phyloP scores from a whole-genome alignment of 2,113 vertebrate species.

The Semnornis frantzii region DNA sequence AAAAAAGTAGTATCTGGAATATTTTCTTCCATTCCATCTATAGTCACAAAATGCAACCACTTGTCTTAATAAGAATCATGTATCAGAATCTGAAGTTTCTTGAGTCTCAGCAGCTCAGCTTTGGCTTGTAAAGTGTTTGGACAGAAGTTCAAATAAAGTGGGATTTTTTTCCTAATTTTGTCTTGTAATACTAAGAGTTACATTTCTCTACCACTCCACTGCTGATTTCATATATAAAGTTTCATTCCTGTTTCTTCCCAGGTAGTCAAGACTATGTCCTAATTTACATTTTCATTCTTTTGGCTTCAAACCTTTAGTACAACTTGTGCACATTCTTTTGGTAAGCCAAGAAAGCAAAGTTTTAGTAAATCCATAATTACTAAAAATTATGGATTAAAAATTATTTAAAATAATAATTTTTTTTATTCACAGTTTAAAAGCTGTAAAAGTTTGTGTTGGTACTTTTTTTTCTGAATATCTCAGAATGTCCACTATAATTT shows the following conservation, averaged over 20 bases:
- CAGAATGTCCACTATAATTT: background rate
- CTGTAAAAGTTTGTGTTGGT: background rate
- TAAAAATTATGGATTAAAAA: background rate
- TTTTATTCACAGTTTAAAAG: slow-evolving; percentile 1
- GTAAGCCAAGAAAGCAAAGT: background rate
- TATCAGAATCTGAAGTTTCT: background rate
- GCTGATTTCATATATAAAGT: background rate
- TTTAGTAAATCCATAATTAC: background rate
- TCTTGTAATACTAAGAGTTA: background rate
- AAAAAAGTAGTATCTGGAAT: background rate
- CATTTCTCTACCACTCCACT: background rate
- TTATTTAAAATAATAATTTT: background rate
- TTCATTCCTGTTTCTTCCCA: background rate
- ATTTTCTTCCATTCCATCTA: background rate
- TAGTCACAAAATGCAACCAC: background rate
- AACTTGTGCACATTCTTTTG: background rate
- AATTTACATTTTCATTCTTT: background rate
- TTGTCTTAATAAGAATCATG: background rate
- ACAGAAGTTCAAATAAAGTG: background rate
- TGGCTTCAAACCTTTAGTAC: background rate
- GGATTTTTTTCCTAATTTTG: background rate
- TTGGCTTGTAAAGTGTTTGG: background rate
- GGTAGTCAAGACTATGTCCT: background rate
- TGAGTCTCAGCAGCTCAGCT: background rate
- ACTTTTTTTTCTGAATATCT: background rate